Base-by-base conservation (phyloP, 2,888 invertebrate species). In the Agrochola lota region DNA sequence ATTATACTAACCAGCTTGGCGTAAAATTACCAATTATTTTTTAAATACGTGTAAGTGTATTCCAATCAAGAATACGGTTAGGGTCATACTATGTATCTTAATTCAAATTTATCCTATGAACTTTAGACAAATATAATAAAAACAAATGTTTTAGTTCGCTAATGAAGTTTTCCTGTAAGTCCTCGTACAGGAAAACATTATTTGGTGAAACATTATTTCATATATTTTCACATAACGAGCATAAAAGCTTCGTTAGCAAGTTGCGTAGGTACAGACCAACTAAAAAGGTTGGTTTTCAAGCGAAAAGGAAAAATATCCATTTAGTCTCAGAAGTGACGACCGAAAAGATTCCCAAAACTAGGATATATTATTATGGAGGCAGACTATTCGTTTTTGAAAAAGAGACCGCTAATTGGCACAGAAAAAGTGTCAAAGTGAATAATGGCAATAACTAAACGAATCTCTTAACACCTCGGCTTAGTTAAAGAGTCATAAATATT, bases 401-500 rank as follows among this genome's bases (percentile, higher is more conserved):
- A 12, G 5, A 40, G 26, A 23, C 11, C 23, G 26, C 2, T 77
- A 62, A 70, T 79, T 77, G 63, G 68, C 66, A 40, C 30, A 64
- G 40, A 67, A 66, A 59, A 57, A 23, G 17, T 62, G 40, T 46
- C 35, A 57, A 71, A 52, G n/a, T 62, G 7, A 72, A 70, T 77
- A 73, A 73, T 43, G 49, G 12, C 46, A 26, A n/a, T 35, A 55
- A 70, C 46, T 40, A 35, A 57, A 62, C 35, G 63, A 35, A 72
- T 82, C 73, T 64, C 2, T 64, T 62, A 64, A 75, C 77, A 77
- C n/a, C 57, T 15, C 49, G 62, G 60, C 40, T 43, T 74, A 63
- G 63, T 60, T 74, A 15, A 62, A 78, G 60, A 83, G 40, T 52
- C 43, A 63, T 74, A 64, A 66, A 68, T 79, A 73, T 71, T 73